phyloP scores from a whole-genome alignment of 2,113 vertebrate species.

The Macrotis lagotis region DNA sequence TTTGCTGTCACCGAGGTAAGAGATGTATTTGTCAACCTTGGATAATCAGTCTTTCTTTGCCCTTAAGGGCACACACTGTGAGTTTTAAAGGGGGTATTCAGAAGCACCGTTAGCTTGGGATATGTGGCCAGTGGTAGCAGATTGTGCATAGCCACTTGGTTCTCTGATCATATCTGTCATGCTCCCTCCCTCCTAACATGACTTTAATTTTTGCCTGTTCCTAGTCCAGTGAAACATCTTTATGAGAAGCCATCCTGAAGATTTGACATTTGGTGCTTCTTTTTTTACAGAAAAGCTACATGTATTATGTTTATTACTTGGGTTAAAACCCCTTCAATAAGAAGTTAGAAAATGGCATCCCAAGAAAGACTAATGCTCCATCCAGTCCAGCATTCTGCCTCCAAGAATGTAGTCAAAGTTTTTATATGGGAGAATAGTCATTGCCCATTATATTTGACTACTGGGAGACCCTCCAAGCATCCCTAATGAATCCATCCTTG shows the following conservation, averaged over 20 bases:
- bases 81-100: neutral
- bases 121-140: neutral
- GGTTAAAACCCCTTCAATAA: neutral
- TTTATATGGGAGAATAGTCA: neutral
- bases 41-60: neutral
- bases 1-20: constrained; percentile 96
- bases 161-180: neutral
- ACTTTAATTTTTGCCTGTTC: neutral
- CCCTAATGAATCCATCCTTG: neutral
- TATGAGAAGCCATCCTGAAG: neutral
- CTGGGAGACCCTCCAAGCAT: neutral
- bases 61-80: neutral
- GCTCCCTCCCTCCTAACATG: neutral
- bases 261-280: neutral
- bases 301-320: neutral
- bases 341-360: neutral
- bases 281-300: neutral
- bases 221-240: neutral
- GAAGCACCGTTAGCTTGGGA: neutral
- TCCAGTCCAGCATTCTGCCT: neutral
- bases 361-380: neutral
- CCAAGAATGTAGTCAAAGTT: neutral
- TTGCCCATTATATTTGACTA: neutral
- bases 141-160: neutral
- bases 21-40: neutral